Base-by-base conservation (phyloP, 2,797 vertebrate species). In the Lithobates sylvaticus region DNA sequence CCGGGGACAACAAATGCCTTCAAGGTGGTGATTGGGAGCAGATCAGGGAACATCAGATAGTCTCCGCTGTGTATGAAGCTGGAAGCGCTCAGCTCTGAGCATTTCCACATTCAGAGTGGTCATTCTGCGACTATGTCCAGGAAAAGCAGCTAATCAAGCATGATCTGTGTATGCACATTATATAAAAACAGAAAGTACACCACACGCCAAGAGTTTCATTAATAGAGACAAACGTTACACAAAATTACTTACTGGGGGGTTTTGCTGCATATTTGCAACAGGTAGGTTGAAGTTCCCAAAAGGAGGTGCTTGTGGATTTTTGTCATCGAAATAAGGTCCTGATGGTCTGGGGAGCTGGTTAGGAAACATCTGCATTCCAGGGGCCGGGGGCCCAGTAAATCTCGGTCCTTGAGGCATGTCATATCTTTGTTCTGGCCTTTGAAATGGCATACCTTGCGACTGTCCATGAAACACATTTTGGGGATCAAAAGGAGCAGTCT, bases 291-390 rank as follows among this genome's bases (percentile, higher is more conserved):
- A 95, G 88, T 89, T 95, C 88, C 94, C 94, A 86, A 92, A 94
- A 0, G 93, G 91, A 91, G 94, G 93, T 81, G 93, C 93, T 68
- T 93, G 94, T 87, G 73, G 79, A 65, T 65, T 89, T 91, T 95
- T 96, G 15, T 97, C 94, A 34, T 97, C 96, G 4, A 91, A 96
- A 91, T 96, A 99, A 77, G 95, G 93, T 81, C 93, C 93, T 0
- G 91, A 90, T 3, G 91, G 92, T 92, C 95, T 93, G 78, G 90
- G 91, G 87, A 92, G 93, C 7, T 93, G 89, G 93, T 86, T 91
- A 70, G 92, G 91, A 92, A 95, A 96, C 85, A 67, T 93, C 89
- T 96, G 94, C 84, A 92, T 91, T 89, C 92, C 95, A 89, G 94
- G 92, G 81, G 92, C 94, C 82, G 89, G 91, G 72, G 96, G 95